Evolutionary conservation across 1,140 invertebrate genomes (phyloP), one percentile per base, ranked within the genome.

Genomic region (Danaus melanippus): DNA sequence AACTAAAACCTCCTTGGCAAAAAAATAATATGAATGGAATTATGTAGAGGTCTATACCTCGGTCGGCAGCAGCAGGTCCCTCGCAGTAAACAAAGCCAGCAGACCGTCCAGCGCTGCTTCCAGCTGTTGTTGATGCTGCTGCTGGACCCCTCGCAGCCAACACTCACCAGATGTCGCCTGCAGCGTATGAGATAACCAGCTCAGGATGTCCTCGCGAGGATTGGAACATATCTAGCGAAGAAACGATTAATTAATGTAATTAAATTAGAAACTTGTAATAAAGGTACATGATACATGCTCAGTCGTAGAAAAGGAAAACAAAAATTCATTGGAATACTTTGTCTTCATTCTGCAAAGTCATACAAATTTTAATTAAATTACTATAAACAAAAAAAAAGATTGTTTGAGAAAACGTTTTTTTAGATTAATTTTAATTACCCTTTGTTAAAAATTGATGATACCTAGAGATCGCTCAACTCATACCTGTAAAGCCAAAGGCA

Each of bases 401-500:
- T n/a, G n/a, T n/a, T n/a, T n/a, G n/a, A n/a, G n/a, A n/a, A n/a
- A n/a, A n/a, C n/a, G n/a, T n/a, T n/a, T n/a, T n/a, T n/a, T n/a
- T n/a, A n/a, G n/a, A n/a, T n/a, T n/a, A n/a, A n/a, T n/a, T n/a
- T n/a, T n/a, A n/a, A n/a, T n/a, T n/a, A n/a, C n/a, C n/a, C n/a
- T n/a, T n/a, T n/a, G n/a, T n/a, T n/a, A n/a, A n/a, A n/a, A n/a
- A 21, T 21, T 21, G 17, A 21, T 21, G 5, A 21, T 21, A 2
- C 21, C 4, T 32, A 32, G 4, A 32, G 21, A 32, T 12, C 12
- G n/a, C 7, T 17, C 43, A 15, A 17, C n/a, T 39, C 8, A 12
- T 46, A 79, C 76, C 74, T 69, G 65, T 32, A 74, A 8, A 5
- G 64, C 67, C 6, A 60, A 11, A 8, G 63, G 60, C n/a, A 79